Evolutionary conservation across 92 coral and sea anemone species (phyloP), one percentile per base, ranked within the genome.

Genomic region (Phenganax marumi): DNA sequence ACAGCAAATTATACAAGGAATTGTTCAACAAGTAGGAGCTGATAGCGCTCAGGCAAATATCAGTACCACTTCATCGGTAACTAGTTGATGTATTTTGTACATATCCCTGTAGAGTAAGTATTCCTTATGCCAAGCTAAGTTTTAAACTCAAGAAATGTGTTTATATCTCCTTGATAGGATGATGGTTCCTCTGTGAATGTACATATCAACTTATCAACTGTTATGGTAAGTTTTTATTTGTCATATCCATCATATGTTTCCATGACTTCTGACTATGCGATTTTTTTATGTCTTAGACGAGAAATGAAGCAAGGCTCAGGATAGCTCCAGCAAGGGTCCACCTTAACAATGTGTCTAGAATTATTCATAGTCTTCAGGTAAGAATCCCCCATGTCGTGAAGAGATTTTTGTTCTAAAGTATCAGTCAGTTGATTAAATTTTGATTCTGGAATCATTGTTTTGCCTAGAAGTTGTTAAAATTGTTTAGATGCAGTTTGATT

Each of bases 121-220:
- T 33, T 33, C 5, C 43, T 33, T 33, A 33, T 33, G 3, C 7
- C 63, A 56, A 56, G 63, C n/a, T 14, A 56, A 1, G 21, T 56
- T 14, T 19, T 4, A 19, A 65, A 23, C 7, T 12, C 72, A 65
- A 3, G 7, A 50, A 50, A 71, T 71, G 23, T n/a, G 0, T 26
- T 12, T 43, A 64, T 61, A 9, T 77, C 9, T 43, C 22, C 53
- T 62, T 70, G 50, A 13, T 52, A 96, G 99, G 97, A 90, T 77
- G 99, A 96, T 89, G 99, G 99, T 6, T 88, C 97, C 0, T 89
- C 99, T 21, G 89, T 96, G 48, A 96, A 96, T 92, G 99, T 96
- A 21, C 99, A 96, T 68, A 96, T 96, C 73, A 96, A 96, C 82
- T 91, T 96, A 25, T 92, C 99, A 75, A 87, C 99, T 63, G 89